Conservation (phyloP, 2,888 invertebrate genomes). For the Lasius platythorax region DNA sequence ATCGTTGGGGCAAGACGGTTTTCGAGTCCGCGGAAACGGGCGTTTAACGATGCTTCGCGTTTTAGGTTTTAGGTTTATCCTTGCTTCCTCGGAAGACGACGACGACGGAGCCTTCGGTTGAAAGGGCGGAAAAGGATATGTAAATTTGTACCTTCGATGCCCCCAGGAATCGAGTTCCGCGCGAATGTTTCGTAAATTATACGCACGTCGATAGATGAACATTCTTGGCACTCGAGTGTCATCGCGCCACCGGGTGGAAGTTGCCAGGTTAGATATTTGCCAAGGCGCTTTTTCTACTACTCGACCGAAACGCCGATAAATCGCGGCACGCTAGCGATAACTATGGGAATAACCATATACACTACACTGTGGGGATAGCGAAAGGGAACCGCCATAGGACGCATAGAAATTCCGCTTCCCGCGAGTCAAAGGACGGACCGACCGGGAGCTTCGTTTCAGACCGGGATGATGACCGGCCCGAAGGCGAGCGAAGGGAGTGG, state of each 20-base stretch:
- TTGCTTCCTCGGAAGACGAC: background rate
- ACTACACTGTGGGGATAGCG: slow-evolving; percentile 2
- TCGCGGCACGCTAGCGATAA: slow-evolving; percentile 51
- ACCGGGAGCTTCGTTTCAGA: slow-evolving; percentile 65
- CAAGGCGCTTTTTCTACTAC: slow-evolving; percentile 48
- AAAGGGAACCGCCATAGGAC: slow-evolving; percentile 48
- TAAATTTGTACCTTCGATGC: background rate
- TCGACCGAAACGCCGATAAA: slow-evolving; percentile 66
- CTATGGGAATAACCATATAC: slow-evolving; percentile 56
- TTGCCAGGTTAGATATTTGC: slow-evolving; percentile 25
- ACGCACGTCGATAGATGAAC: background rate
- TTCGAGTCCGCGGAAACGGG: slow-evolving; percentile 27
- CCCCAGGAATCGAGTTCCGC: background rate
- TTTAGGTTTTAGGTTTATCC: slow-evolving; percentile 11
- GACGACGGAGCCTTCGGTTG: background rate
- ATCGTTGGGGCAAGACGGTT: slow-evolving; percentile 4
- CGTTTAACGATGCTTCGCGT: slow-evolving; percentile 6
- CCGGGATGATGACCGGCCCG: slow-evolving; percentile 41
- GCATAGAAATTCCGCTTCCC: slow-evolving; percentile 71
- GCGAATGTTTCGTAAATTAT: background rate
- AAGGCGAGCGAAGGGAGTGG: slow-evolving; percentile 40
- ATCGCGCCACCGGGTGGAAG: slow-evolving; percentile 22
- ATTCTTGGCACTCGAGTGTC: slow-evolving; percentile 19
- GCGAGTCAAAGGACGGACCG: slow-evolving; percentile 74
- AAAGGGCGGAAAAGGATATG: background rate